These are phyloP conservation scores for Australoheros facetus DNA, from an alignment of 2,797 vertebrate species.

Conservation along the genomic window DNA sequence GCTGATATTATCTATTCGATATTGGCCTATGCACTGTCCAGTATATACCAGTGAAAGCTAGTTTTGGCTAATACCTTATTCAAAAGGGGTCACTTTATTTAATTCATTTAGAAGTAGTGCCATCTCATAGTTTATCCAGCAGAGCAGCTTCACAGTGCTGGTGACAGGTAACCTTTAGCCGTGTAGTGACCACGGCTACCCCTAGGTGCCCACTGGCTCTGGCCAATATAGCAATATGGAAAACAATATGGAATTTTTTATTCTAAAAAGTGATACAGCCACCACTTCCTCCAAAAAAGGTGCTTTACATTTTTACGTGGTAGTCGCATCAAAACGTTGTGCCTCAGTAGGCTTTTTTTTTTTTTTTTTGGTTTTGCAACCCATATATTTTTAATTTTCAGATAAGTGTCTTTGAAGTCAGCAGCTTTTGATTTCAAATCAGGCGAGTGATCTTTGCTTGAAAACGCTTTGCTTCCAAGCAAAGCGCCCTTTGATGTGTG, in stretches of 20 bases:
- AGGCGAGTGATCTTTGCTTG: background rate
- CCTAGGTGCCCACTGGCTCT: too few species aligned
- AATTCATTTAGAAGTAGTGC: background rate
- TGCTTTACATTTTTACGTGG: background rate
- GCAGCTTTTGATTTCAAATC: background rate
- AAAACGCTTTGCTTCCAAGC: background rate
- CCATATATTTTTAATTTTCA: background rate
- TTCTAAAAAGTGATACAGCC: too few species aligned
- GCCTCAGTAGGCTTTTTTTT: background rate
- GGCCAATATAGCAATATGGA: too few species aligned
- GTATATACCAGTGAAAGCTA: background rate
- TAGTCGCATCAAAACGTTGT: background rate
- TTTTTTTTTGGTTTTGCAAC: background rate
- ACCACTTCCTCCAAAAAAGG: background rate
- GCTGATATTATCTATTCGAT: background rate
- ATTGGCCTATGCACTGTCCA: background rate
- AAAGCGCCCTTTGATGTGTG: background rate
- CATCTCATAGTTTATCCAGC: background rate
- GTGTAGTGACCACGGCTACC: too few species aligned
- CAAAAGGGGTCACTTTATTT: background rate
- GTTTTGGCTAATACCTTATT: background rate
- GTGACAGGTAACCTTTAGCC: background rate
- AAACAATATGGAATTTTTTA: too few species aligned
- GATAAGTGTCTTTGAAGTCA: slow-evolving; percentile 4
- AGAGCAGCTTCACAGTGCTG: background rate